phyloP scores from a whole-genome alignment of 2,113 vertebrate species.

The Mixornis gularis region DNA sequence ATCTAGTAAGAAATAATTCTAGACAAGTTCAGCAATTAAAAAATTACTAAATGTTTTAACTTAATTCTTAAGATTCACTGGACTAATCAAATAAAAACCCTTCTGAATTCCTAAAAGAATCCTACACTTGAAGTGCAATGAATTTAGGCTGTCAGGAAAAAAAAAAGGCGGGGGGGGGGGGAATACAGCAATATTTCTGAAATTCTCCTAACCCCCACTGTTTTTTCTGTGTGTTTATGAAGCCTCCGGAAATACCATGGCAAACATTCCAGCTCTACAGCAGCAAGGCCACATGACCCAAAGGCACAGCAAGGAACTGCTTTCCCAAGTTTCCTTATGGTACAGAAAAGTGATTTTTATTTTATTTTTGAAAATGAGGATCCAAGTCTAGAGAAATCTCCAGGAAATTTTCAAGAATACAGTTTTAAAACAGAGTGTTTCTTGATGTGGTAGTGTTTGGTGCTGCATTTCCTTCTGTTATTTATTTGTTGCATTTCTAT shows the following conservation, averaged over 20 bases:
- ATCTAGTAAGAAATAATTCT: background rate
- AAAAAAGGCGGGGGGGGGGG: fast-evolving
- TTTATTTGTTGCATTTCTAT: background rate
- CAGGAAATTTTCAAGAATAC: background rate
- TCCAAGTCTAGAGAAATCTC: background rate
- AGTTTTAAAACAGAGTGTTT: background rate
- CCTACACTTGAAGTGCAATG: background rate
- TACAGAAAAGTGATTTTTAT: background rate
- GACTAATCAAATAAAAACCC: background rate
- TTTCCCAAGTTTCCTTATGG: constrained; percentile 65
- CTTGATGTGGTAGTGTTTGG: background rate
- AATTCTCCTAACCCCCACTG: background rate
- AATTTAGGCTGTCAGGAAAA: background rate
- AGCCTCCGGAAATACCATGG: constrained; percentile 81
- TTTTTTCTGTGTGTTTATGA: constrained; percentile 64
- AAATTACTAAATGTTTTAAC: background rate
- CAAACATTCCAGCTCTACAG: constrained; percentile 75
- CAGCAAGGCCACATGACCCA: constrained; percentile 64
- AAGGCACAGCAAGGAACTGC: constrained; percentile 72
- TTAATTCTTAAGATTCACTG: background rate
- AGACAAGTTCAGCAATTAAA: background rate
- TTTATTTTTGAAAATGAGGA: background rate
- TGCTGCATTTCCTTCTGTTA: background rate
- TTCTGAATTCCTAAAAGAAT: background rate
- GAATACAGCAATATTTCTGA: background rate